Evolutionary conservation across 2,888 invertebrate species (phyloP).

Genomic region (Ellobium chinense): DNA sequence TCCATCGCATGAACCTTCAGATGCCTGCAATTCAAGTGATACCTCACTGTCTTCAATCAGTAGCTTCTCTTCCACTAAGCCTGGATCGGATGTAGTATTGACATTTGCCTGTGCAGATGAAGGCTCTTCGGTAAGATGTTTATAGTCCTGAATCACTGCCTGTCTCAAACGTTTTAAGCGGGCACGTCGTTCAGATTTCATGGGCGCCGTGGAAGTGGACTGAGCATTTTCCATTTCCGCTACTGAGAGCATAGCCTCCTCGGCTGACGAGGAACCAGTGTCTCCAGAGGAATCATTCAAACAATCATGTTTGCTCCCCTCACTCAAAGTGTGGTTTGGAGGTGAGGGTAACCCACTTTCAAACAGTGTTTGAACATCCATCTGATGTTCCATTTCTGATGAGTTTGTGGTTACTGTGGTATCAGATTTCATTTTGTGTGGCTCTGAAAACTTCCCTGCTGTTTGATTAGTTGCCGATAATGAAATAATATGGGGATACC

Average conservation of each 20-base stretch:
- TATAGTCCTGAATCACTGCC: neutral
- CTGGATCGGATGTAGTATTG: neutral
- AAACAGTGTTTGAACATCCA: neutral
- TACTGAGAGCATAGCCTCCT: neutral
- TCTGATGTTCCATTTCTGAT: neutral
- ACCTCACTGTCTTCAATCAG: neutral
- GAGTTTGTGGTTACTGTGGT: neutral
- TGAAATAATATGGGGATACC: no score
- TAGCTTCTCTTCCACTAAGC: neutral
- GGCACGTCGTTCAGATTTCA: no score
- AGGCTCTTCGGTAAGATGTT: neutral
- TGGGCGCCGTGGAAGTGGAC: neutral
- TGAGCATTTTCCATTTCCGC: neutral
- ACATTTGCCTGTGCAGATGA: neutral
- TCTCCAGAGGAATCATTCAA: neutral
- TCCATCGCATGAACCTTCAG: neutral
- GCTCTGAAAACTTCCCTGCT: neutral
- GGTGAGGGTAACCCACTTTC: conserved; percentile 11
- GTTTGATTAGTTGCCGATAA: neutral
- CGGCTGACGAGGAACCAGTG: neutral
- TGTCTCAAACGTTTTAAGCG: neutral
- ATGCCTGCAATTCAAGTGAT: neutral
- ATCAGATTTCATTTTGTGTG: neutral
- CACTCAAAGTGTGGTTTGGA: conserved; percentile 24
- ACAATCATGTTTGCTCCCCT: neutral